Evolutionary conservation across 2,888 invertebrate genomes (phyloP).

Genomic region (Tiphia femorata): DNA sequence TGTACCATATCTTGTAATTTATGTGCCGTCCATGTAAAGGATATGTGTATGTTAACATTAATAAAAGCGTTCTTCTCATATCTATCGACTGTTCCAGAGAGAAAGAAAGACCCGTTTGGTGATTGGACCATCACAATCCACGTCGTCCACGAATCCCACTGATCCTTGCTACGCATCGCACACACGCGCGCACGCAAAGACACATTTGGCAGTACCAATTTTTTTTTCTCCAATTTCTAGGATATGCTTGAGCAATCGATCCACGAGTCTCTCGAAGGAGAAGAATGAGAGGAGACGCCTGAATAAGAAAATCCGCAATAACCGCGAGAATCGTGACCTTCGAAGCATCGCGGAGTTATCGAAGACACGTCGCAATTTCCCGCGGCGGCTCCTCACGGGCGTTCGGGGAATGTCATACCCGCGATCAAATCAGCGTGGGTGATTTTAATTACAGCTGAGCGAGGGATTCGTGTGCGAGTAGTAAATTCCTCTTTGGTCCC

Average conservation of each 20-base stretch:
- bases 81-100: background rate
- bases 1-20: slow-evolving; percentile 45
- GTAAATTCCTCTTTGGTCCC: slow-evolving; percentile 22
- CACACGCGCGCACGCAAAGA: too few relatives aligned
- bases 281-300: background rate
- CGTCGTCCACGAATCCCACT: too few relatives aligned
- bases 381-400: slow-evolving; percentile 13
- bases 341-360: slow-evolving; percentile 4
- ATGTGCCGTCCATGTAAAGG: slow-evolving; percentile 14
- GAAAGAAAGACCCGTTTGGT: too few relatives aligned
- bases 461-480: slow-evolving; percentile 35
- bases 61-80: slow-evolving; percentile 21
- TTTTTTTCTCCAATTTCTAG: too few relatives aligned
- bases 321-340: slow-evolving; percentile 30
- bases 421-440: slow-evolving; percentile 48
- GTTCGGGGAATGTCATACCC: slow-evolving; percentile 31
- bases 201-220: too few relatives aligned
- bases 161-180: too few relatives aligned
- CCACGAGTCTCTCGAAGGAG: too few relatives aligned
- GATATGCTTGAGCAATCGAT: too few relatives aligned
- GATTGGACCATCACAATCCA: too few relatives aligned
- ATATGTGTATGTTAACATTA: slow-evolving; percentile 27
- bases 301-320: too few relatives aligned
- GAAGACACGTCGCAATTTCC: slow-evolving; percentile 28
- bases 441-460: slow-evolving; percentile 47